Conservation (phyloP, 92 coral and sea anemone genomes). For the Epizoanthus fatuus region DNA sequence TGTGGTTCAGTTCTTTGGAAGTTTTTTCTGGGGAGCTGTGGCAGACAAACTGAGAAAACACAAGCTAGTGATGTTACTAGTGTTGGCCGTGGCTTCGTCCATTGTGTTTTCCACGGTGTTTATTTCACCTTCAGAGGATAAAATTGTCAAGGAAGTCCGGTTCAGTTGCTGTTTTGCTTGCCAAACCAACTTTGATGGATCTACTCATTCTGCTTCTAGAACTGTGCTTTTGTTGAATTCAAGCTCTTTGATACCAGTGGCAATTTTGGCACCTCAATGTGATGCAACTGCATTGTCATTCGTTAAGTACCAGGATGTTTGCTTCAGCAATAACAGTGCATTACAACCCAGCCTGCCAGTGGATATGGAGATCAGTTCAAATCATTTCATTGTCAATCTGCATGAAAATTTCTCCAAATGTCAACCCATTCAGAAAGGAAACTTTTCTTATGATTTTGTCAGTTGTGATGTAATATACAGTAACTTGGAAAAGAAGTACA, state of each 20-base stretch:
- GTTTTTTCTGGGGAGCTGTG: constrained; percentile 72
- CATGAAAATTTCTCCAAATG: background rate
- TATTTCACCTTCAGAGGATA: constrained; percentile 18
- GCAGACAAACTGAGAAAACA: constrained; percentile 86
- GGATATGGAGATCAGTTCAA: background rate
- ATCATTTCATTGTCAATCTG: background rate
- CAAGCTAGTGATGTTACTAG: constrained; percentile 62
- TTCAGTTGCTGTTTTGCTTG: constrained; percentile 17
- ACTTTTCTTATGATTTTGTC: background rate
- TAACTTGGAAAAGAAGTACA: background rate
- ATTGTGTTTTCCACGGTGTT: constrained; percentile 73
- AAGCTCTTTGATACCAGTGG: background rate
- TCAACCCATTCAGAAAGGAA: constrained; percentile 1
- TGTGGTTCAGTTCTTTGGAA: constrained; percentile 67
- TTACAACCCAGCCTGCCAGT: background rate
- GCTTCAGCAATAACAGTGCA: background rate
- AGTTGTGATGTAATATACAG: background rate
- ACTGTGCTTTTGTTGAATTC: background rate
- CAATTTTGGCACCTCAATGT: background rate
- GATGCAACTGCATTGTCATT: background rate
- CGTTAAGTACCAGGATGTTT: background rate
- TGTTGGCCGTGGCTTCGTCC: constrained; percentile 50
- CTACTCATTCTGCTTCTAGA: background rate
- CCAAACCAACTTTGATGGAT: background rate
- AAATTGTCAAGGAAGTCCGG: background rate